These are phyloP conservation scores for Hozukius guyotensis DNA, from an alignment of 2,797 vertebrate species.

Conservation along the genomic window DNA sequence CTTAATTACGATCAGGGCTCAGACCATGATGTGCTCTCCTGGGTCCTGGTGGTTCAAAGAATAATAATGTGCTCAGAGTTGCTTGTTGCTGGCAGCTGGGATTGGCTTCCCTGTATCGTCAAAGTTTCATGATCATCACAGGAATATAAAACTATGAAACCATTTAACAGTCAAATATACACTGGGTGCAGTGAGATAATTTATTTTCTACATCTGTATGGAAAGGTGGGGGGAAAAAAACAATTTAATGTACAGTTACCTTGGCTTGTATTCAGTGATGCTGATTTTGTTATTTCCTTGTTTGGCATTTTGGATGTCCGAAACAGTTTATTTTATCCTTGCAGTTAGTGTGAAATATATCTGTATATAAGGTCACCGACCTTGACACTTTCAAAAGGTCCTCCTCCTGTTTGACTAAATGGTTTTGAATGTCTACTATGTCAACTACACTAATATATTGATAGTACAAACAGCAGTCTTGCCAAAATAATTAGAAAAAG, in stretches of 20 bases:
- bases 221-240: background rate
- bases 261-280: background rate
- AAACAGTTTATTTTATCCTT: background rate
- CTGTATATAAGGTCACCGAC: background rate
- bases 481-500: slow-evolving; percentile 6
- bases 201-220: background rate
- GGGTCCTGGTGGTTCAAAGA: slow-evolving; percentile 20
- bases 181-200: background rate
- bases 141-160: background rate
- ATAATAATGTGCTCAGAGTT: slow-evolving; percentile 27
- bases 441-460: background rate
- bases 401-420: background rate
- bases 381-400: background rate
- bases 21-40: slow-evolving; percentile 1
- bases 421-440: slow-evolving; percentile 13
- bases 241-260: background rate
- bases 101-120: background rate
- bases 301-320: background rate
- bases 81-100: background rate
- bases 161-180: background rate
- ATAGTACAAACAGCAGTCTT: background rate
- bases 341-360: background rate
- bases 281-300: background rate
- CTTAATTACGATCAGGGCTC: slow-evolving; percentile 36
- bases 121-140: background rate